Base-by-base conservation (phyloP, 1,140 invertebrate species). In the Ooceraea biroi region DNA sequence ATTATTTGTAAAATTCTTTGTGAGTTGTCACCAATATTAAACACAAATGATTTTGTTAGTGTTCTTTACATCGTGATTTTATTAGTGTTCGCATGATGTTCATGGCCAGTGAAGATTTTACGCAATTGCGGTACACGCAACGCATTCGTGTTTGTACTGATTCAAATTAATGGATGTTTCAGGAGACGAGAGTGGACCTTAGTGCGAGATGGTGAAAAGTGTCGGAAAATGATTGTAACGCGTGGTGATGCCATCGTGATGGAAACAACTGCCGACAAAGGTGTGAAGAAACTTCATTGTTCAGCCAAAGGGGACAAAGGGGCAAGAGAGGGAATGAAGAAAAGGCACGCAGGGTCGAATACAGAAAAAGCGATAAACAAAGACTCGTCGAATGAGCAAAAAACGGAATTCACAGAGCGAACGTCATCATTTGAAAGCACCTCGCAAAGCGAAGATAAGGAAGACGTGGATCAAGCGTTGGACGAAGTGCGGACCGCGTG, bases 401-500 rank as follows among this genome's bases (percentile, higher is more conserved):
- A 82, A 50, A 66, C 11, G 5, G 61, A 36, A 17, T 73, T 19
- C 68, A n/a, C 8, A 52, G 12, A n/a, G 17, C n/a, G 57, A 55
- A 12, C 25, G 14, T 27, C 3, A 3, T n/a, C 52, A 0, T 12
- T 12, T 19, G 46, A 73, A 41, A 12, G 36, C 0, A 12, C 1
- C 1, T 2, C 4, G 0, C 25, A 65, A 3, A 27, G 57, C 0
- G 77, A 65, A 22, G 12, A 63, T 0, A 71, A 71, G 0, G 63
- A 57, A 14, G 69, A 73, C 11, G 48, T 83, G 10, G 72, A 83
- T 27, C 22, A 14, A 14, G 50, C 55, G 22, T 22, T 77, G 8
- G 12, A 77, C 0, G 44, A 41, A 1, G 22, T 66, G 4, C 41
- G 25, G 0, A 84, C 58, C 58, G 52, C 69, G 0, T 95, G 94